These are phyloP conservation scores for Centropristis striata DNA, from an alignment of 2,113 vertebrate genomes.

Conservation along the genomic window DNA sequence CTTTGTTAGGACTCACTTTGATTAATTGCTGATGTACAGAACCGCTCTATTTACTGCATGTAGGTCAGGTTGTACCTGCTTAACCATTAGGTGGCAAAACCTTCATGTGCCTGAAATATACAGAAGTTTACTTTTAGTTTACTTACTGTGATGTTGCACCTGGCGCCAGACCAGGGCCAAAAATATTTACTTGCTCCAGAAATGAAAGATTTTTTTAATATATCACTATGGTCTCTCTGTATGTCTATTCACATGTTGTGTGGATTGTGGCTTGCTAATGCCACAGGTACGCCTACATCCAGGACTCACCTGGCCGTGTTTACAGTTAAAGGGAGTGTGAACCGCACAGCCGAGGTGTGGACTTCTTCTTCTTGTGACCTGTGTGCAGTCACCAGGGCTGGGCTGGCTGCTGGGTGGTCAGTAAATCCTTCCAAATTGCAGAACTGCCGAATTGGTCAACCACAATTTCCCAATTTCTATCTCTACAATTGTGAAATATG, in stretches of 20 bases:
- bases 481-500: neutral
- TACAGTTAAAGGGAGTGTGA: neutral
- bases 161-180: slow-evolving; percentile 37
- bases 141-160: slow-evolving; percentile 54
- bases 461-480: neutral
- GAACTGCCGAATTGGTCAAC: neutral
- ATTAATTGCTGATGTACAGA: slow-evolving; percentile 78
- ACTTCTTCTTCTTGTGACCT: neutral
- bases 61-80: slow-evolving; percentile 79
- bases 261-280: neutral
- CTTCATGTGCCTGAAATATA: slow-evolving; percentile 54
- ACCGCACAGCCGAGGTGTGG: neutral
- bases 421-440: neutral
- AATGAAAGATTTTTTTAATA: slow-evolving; percentile 6
- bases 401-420: neutral
- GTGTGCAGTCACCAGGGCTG: neutral
- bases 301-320: neutral
- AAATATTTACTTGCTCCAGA: slow-evolving; percentile 53
- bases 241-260: neutral
- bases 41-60: slow-evolving; percentile 78
- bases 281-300: neutral
- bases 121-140: slow-evolving; percentile 62
- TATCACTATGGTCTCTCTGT: neutral
- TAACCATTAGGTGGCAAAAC: slow-evolving; percentile 54
- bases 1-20: slow-evolving; percentile 79